Evolutionary conservation across 1,140 invertebrate species (phyloP).

Genomic region (Sminthurides bifidus): DNA sequence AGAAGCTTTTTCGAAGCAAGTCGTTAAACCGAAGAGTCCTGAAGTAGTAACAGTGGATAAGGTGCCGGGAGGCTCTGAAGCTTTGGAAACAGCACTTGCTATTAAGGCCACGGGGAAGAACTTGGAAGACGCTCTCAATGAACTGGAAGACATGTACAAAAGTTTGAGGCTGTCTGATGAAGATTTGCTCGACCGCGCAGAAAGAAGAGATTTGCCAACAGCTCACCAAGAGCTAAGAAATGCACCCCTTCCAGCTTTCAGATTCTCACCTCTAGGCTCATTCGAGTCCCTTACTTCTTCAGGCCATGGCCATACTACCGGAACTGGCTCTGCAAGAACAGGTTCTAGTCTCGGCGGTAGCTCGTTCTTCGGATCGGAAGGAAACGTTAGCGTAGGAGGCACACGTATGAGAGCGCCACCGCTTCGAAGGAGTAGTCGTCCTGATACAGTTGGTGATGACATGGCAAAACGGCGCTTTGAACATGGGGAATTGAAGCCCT

Average conservation of each 20-base stretch:
- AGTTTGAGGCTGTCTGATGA: slow-evolving; percentile 67
- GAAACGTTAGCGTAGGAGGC: neutral
- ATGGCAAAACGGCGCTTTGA: slow-evolving; percentile 60
- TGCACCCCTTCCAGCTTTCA: slow-evolving; percentile 9
- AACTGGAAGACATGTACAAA: slow-evolving; percentile 79
- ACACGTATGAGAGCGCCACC: slow-evolving; percentile 34
- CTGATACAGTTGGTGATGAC: slow-evolving; percentile 58
- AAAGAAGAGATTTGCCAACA: slow-evolving; percentile 57
- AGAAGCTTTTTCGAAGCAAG: too few species aligned
- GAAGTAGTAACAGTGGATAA: neutral
- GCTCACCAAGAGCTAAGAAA: slow-evolving; percentile 34
- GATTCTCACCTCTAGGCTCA: slow-evolving; percentile 30
- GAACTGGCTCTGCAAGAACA: neutral
- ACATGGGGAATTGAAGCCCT: slow-evolving; percentile 43
- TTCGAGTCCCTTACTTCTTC: slow-evolving; percentile 22
- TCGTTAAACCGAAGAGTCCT: neutral
- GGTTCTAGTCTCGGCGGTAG: neutral
- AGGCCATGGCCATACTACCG: neutral
- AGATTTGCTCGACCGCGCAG: slow-evolving; percentile 61
- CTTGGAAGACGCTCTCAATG: slow-evolving; percentile 71
- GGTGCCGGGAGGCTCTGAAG: neutral
- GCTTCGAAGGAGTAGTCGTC: slow-evolving; percentile 38
- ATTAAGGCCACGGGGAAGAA: slow-evolving; percentile 39
- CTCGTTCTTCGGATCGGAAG: neutral
- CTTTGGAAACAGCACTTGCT: neutral